Evolutionary conservation across 2,797 vertebrate species (phyloP), one percentile per base, ranked within the genome.

Genomic region (Poecilia velifera): DNA sequence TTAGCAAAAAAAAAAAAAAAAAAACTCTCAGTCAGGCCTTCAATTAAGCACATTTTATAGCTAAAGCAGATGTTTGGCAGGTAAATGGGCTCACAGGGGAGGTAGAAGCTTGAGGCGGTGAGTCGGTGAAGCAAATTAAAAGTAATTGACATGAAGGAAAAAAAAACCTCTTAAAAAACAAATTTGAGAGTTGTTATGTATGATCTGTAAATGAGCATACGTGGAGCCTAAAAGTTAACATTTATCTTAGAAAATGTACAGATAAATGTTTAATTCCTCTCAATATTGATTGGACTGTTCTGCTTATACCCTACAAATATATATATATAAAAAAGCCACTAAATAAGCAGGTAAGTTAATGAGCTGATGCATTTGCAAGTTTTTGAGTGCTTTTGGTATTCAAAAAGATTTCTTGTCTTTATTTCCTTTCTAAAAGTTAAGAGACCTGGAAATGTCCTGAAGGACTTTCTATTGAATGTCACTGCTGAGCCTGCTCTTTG

Each of bases 21-120:
- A 47, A 18, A 18, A 18, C 6, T 41, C 4, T 43, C 20, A 43
- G 10, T 41, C 66, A 43, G 20, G 39, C 20, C 66, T 41, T 25
- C 20, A 43, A 70, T 68, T 25, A 43, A 25, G 39, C 66, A 22
- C 39, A 41, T 43, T 70, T 25, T 43, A 25, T 25, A 43, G 20
- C 10, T 70, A 43, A 70, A 70, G 66, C 66, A 70, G 39, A 70
- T 70, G 66, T 68, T 41, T 41, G 36, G 36, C 64, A 64, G 62
- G 22, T 70, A 70, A 70, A 18, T 70, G 66, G 20, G 7, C 10
- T 70, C 39, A n/a, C 34, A 43, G 39, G 66, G 36, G 66, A 39
- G 64, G 20, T 68, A 16, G 64, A 68, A 25, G 34, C 36, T 41
- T 68, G 36, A 68, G 34, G 36, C 6, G 0, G 31, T 36, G 59